These are phyloP conservation scores for Bambusicola thoracicus DNA, from an alignment of 2,113 vertebrate genomes.

Conservation along the genomic window DNA sequence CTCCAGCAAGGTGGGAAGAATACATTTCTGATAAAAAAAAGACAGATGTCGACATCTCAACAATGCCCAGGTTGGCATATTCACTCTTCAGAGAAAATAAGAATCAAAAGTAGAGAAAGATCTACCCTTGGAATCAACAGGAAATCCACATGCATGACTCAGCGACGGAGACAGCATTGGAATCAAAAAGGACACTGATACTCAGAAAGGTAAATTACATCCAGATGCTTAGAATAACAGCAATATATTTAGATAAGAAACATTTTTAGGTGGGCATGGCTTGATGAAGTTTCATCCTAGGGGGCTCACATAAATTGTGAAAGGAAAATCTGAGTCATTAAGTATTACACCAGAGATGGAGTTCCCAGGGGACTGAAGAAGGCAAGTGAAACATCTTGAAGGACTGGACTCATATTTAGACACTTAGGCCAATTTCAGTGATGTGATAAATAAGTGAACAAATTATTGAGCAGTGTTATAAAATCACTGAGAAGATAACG, in stretches of 20 bases:
- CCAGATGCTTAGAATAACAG: neutral
- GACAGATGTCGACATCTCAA: neutral
- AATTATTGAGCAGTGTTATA: neutral
- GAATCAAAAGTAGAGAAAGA: neutral
- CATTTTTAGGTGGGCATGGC: neutral
- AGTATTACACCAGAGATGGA: neutral
- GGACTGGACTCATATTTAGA: neutral
- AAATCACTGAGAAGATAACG: neutral
- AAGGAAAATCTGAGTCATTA: neutral
- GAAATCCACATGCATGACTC: neutral
- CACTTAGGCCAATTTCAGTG: neutral
- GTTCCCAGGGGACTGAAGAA: neutral
- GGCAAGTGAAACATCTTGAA: neutral
- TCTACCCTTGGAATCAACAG: neutral
- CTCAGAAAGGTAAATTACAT: neutral
- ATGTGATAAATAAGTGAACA: neutral
- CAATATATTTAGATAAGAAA: neutral
- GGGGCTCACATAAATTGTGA: neutral
- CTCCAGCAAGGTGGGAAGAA: neutral
- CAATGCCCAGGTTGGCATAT: neutral
- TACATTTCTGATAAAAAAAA: neutral
- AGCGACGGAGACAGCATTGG: neutral
- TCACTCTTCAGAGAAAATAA: neutral
- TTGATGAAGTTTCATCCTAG: neutral
- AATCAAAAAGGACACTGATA: neutral